phyloP scores from a whole-genome alignment of 2,797 vertebrate genomes.

The Gymnocypris eckloni region DNA sequence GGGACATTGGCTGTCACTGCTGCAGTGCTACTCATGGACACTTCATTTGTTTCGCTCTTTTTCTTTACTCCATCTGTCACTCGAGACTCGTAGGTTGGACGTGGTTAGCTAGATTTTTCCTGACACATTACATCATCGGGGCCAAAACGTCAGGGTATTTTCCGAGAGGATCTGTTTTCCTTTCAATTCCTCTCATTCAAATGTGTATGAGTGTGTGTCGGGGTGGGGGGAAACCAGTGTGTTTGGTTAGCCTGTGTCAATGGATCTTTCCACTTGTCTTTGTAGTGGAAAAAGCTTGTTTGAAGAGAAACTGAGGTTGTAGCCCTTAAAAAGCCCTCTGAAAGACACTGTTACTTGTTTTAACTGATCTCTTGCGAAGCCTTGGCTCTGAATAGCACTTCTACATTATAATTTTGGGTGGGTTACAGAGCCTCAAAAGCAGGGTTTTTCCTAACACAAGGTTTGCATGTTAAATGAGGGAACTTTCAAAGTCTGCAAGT shows the following conservation, averaged over 20 bases:
- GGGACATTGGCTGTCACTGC: slow-evolving; percentile 55
- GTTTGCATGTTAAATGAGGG: not conserved
- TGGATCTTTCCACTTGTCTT: slow-evolving; percentile 38
- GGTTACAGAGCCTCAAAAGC: not conserved
- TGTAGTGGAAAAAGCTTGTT: slow-evolving; percentile 14
- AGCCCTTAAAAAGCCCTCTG: slow-evolving; percentile 1
- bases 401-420: not conserved
- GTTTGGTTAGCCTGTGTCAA: slow-evolving; percentile 69
- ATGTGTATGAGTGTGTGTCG: slow-evolving; percentile 22
- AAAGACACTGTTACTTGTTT: not conserved
- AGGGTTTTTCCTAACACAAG: slow-evolving; percentile 11
- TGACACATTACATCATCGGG: slow-evolving; percentile 45
- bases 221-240: slow-evolving; percentile 21
- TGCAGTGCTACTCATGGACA: slow-evolving; percentile 31
- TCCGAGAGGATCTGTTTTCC: slow-evolving; percentile 53
- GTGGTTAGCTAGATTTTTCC: slow-evolving; percentile 10
- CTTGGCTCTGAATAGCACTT: not conserved
- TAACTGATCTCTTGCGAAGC: not conserved
- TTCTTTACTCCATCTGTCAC: slow-evolving; percentile 30
- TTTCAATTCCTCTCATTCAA: slow-evolving; percentile 42
- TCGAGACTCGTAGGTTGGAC: slow-evolving; percentile 4
- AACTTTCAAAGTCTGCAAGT: slow-evolving; percentile 8
- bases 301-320: slow-evolving; percentile 6
- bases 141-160: slow-evolving; percentile 52
- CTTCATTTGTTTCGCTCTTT: slow-evolving; percentile 9